These are phyloP conservation scores for Enteromius trimaculatus DNA, from an alignment of 2,797 vertebrate genomes.

Conservation along the genomic window DNA sequence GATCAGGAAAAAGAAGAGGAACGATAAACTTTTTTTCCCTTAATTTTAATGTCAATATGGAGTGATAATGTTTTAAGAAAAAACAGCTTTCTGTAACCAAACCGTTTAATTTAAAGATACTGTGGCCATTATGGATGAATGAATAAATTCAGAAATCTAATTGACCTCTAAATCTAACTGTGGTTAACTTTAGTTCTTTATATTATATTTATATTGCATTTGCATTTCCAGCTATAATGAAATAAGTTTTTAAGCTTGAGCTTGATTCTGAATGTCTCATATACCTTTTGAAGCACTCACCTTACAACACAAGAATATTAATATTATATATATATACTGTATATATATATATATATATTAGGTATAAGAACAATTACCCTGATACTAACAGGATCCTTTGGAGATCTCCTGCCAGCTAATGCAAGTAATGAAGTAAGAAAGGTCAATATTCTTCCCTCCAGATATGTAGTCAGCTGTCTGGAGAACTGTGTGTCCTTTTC, in stretches of 20 bases:
- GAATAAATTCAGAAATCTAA: background rate
- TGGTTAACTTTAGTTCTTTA: background rate
- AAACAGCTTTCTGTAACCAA: background rate
- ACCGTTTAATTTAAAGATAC: background rate
- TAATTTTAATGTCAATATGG: background rate
- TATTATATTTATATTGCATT: background rate
- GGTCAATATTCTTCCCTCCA: slow-evolving; percentile 14
- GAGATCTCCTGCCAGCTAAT: background rate
- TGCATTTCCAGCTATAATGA: background rate
- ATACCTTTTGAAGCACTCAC: background rate
- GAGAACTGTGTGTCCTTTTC: background rate
- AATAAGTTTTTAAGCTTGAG: background rate
- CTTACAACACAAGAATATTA: background rate
- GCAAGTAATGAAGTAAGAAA: background rate
- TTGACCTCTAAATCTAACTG: background rate
- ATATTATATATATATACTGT: too few relatives aligned
- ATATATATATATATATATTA: too few relatives aligned
- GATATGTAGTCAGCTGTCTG: background rate
- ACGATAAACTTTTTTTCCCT: background rate
- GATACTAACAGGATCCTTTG: background rate
- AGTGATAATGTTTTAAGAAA: background rate
- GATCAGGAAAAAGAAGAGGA: slow-evolving; percentile 18
- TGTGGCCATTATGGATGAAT: too few relatives aligned
- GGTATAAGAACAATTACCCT: background rate
- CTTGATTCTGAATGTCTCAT: background rate